Percentiles rank a stretch among this genome's conserved stretches.
phyloP scores from a whole-genome alignment of 2,797 vertebrate species.

The Alcedo atthis region DNA sequence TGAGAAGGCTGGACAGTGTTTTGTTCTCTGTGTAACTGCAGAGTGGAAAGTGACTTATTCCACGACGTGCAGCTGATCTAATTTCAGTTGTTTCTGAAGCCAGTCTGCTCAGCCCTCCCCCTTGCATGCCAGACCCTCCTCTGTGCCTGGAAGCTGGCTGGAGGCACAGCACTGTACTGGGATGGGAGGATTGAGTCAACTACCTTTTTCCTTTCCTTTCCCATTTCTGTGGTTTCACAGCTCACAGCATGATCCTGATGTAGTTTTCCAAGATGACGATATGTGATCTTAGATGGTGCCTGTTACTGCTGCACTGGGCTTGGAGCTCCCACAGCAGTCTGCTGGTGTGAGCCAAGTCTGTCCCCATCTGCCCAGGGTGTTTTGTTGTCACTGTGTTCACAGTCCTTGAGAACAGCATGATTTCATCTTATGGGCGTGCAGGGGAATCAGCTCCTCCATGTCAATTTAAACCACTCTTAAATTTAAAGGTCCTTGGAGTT shows the following conservation, averaged over 20 bases:
- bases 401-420: background rate
- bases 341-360: fast-evolving
- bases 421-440: fast-evolving
- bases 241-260: background rate
- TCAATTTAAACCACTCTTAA: background rate
- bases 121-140: background rate
- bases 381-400: background rate
- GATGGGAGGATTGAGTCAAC: background rate
- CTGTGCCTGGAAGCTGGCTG: background rate
- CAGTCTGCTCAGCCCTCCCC: background rate
- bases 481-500: background rate
- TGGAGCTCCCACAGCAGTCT: background rate
- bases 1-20: background rate
- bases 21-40: background rate
- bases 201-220: background rate
- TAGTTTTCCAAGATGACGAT: background rate
- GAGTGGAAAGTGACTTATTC: background rate
- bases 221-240: background rate
- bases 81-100: background rate
- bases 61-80: background rate
- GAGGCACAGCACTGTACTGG: background rate
- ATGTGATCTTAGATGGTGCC: background rate
- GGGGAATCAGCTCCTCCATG: background rate
- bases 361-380: background rate
- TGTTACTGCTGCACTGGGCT: background rate